Conservation (phyloP, 2,113 vertebrate species). For the Cettia cetti region DNA sequence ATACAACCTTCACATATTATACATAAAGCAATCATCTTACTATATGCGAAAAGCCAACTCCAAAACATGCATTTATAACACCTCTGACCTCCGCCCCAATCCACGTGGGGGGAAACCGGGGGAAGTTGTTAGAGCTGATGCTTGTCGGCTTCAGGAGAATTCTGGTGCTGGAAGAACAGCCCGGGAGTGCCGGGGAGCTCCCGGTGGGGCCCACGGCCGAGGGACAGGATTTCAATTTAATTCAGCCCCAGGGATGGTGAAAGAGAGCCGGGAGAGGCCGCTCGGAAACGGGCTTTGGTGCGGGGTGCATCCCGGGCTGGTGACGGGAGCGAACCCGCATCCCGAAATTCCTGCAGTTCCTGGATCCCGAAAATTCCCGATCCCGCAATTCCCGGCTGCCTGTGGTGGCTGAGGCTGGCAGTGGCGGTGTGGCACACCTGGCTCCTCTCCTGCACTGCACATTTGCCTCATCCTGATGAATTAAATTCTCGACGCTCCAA, state of each 20-base stretch:
- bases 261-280: not conserved
- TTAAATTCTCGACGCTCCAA: accelerated
- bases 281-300: accelerated
- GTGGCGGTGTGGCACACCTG: not conserved
- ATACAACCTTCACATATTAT: no score
- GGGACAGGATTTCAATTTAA: accelerated
- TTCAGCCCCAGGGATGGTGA: accelerated
- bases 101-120: accelerated
- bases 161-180: accelerated
- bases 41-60: no score
- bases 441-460: accelerated
- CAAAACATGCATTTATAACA: no score
- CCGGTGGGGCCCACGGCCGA: not conserved
- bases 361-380: no score
- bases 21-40: no score
- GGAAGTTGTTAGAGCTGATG: accelerated
- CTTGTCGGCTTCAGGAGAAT: accelerated
- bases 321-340: accelerated
- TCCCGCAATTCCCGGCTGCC: not conserved
- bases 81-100: accelerated
- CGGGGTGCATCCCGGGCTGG: not conserved
- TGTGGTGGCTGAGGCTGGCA: not conserved
- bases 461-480: accelerated
- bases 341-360: not conserved
- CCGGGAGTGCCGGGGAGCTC: not conserved